Base-by-base conservation (phyloP, 37 sponge, comb jelly and placozoan species). In the Hexactinellida sp. region DNA sequence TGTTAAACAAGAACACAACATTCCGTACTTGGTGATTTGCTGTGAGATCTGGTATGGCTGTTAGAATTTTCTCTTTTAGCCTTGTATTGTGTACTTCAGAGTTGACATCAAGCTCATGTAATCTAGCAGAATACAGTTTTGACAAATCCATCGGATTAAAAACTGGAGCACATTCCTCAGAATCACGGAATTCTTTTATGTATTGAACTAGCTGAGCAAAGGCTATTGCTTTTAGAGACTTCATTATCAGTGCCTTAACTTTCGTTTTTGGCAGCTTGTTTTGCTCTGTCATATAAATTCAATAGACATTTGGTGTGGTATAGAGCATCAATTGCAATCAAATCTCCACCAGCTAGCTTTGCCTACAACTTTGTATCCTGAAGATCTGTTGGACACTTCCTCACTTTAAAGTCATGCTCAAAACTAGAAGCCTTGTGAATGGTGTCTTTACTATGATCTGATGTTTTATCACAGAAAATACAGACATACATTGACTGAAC, bases 21-120 rank as follows among this genome's bases (percentile, higher is more conserved):
- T 86, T 39, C 37, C 87, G 38, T 24, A 76, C 87, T 86, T 86
- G 30, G 36, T 71, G 32, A 7, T 86, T 76, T 13, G 87, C 87
- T 37, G 38, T 36, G 38, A 86, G 10, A 38, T 86, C 82, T 86
- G 87, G 76, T 13, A 86, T 71, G 38, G 36, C 36, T 34, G 71
- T 82, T 30, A 86, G 19, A 36, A 86, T 28, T 13, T 82, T 55
- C 32, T 86, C 7, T 37, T 86, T 86, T 0, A 54, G 85, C 7
- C 34, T 30, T 0, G 55, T 76, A n/a, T n/a, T n/a, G n/a, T n/a
- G n/a, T n/a, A n/a, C n/a, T n/a, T n/a, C n/a, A n/a, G 82, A 37
- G 21, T 39, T 34, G 19, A 52, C 52, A 19, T 83, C 87, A 82
- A 86, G 82, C 37, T 86, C 82, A 35, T 86, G 32, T 82, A 86